Conservation (phyloP, 2,797 vertebrate genomes). For the Acridotheres tristis region DNA sequence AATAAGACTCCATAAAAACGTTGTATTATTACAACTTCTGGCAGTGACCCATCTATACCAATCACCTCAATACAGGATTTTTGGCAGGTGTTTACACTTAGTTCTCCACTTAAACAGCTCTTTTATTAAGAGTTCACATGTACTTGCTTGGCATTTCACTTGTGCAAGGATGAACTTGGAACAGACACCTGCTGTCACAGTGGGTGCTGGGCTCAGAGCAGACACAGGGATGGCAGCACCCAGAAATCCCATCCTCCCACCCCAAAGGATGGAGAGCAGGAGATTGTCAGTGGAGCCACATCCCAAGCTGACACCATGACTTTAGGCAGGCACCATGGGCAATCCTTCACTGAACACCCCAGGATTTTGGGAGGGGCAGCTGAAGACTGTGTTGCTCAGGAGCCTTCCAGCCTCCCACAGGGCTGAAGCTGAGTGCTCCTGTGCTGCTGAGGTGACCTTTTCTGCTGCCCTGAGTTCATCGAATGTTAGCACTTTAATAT, state of each 20-base stretch:
- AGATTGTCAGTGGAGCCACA: background rate
- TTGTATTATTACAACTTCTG: background rate
- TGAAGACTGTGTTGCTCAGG: accelerated
- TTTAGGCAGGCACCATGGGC: accelerated
- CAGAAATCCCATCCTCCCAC: background rate
- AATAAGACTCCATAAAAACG: background rate
- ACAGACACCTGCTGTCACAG: background rate
- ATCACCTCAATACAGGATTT: background rate
- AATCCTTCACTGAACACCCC: background rate
- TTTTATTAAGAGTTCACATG: background rate
- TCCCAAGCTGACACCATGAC: background rate
- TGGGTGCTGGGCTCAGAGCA: background rate
- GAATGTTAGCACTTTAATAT: background rate
- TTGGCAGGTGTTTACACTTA: conserved; percentile 8
- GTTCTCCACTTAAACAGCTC: background rate
- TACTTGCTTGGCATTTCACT: background rate
- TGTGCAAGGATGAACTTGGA: background rate
- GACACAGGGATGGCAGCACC: background rate
- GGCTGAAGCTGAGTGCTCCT: background rate
- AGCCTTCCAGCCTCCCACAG: background rate
- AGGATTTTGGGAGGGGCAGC: background rate
- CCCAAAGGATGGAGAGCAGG: background rate
- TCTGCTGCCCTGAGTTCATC: background rate
- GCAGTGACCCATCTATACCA: background rate
- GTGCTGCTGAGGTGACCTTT: background rate